Base-by-base conservation (phyloP, 2,113 vertebrate species). In the Pygoscelis antarcticus region DNA sequence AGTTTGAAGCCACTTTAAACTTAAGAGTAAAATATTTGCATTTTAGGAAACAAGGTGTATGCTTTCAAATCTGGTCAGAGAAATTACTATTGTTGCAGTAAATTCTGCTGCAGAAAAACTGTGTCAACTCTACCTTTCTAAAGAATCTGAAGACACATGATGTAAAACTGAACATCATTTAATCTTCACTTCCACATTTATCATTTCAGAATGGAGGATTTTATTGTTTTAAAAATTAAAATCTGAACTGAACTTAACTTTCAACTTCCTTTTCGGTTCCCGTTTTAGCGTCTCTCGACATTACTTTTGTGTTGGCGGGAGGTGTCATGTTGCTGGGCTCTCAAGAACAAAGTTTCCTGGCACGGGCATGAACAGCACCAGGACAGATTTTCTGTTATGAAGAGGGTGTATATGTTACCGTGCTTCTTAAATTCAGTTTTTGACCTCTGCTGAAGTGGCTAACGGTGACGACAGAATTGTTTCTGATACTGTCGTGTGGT, bases 381-480 rank as follows among this genome's bases (percentile, higher is more conserved):
- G 81, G 47, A 38, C 32, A 82, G 55, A 54, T 44, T 57, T 81
- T 89, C 40, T 87, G 9, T 76, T 68, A 38, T 29, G 20, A 74
- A 47, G n/a, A 46, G 42, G 42, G 42, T 42, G 42, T 42, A 42
- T 42, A 42, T 42, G 42, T 42, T 42, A 42, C 42, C 42, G 6
- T 42, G 64, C 64, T 89, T 7, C 77, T 87, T 60, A 66, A 78
- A 75, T 87, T 38, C 3, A 4, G 3, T 0, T 15, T 81, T 82
- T 79, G 55, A 42, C 44, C 65, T 89, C 72, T 81, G 32, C 68
- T 46, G 11, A 89, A 52, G 55, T 47, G 40, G 57, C 49, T 77
- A 36, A 49, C 2, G 3, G 17, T 47, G 66, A 54, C 3, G 6
- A 27, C 40, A 66, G 38, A 55, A 6, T 60, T 0, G 2, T 77